These are phyloP conservation scores for Chrysopilus asiliformis DNA, from an alignment of 2,888 invertebrate genomes.

Conservation along the genomic window DNA sequence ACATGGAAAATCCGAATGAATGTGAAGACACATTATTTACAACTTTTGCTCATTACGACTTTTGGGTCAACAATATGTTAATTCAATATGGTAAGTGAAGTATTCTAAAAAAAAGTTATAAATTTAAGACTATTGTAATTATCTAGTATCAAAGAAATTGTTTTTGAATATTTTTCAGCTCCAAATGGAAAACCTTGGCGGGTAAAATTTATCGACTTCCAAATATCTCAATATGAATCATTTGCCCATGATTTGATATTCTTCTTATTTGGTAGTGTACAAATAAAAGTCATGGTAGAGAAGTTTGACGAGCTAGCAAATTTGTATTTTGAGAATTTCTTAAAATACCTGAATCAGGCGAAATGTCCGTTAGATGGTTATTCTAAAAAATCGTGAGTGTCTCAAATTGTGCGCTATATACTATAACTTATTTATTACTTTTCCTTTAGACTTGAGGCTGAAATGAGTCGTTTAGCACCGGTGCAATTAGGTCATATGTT, in stretches of 20 bases:
- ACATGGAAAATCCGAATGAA: conserved; percentile 18
- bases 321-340: conserved; percentile 9
- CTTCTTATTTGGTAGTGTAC: conserved; percentile 41
- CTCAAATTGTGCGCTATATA: background rate
- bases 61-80: conserved; percentile 50
- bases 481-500: conserved; percentile 37
- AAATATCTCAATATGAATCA: conserved; percentile 41
- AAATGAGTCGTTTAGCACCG: conserved; percentile 35
- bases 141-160: too few species aligned
- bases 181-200: conserved; percentile 32
- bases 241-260: conserved; percentile 42
- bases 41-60: conserved; percentile 43
- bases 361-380: background rate
- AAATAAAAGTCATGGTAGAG: conserved; percentile 32
- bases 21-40: conserved; percentile 36
- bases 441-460: conserved; percentile 28
- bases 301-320: conserved; percentile 37
- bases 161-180: conserved; percentile 15
- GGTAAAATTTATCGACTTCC: conserved; percentile 46
- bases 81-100: conserved; percentile 34
- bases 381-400: background rate
- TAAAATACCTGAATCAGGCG: background rate
- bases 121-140: too few species aligned
- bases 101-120: too few species aligned
- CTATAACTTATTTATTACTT: conserved; percentile 4